Evolutionary conservation across 2,113 vertebrate species (phyloP).

Genomic region (Mohoua ochrocephala): DNA sequence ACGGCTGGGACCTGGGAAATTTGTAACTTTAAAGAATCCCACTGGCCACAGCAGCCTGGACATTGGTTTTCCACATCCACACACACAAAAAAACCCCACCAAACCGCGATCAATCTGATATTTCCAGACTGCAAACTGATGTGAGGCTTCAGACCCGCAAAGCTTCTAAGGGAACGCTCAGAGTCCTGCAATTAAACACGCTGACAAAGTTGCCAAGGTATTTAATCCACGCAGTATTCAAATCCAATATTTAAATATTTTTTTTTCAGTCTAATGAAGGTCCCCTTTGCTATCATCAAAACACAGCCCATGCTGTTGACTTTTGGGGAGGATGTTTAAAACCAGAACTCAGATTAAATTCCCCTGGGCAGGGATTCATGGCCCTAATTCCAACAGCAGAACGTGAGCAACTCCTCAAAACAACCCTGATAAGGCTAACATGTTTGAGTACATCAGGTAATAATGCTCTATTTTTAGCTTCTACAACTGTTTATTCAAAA

Average conservation of each 20-base stretch:
- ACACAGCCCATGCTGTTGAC: neutral
- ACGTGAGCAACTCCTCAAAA: neutral
- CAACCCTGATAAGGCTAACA: neutral
- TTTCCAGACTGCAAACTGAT: neutral
- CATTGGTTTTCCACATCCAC: neutral
- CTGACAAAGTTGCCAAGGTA: neutral
- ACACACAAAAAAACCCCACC: too few species aligned
- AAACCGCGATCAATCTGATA: neutral
- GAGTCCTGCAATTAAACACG: neutral
- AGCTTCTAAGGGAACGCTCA: neutral
- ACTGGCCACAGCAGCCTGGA: neutral
- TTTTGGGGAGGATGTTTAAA: slow-evolving; percentile 7
- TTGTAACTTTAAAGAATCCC: fast-evolving
- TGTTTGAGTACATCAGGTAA: neutral
- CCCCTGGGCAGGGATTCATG: neutral
- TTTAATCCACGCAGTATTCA: neutral
- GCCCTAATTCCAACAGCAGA: neutral
- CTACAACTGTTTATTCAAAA: neutral
- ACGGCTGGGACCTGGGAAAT: neutral
- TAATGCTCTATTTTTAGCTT: neutral
- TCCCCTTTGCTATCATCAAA: neutral
- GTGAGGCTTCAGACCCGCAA: neutral
- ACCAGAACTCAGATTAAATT: neutral
- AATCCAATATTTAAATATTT: neutral
- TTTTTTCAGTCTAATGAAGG: neutral